Conservation (phyloP, 2,888 invertebrate genomes). For the Pyrgus malvae region DNA sequence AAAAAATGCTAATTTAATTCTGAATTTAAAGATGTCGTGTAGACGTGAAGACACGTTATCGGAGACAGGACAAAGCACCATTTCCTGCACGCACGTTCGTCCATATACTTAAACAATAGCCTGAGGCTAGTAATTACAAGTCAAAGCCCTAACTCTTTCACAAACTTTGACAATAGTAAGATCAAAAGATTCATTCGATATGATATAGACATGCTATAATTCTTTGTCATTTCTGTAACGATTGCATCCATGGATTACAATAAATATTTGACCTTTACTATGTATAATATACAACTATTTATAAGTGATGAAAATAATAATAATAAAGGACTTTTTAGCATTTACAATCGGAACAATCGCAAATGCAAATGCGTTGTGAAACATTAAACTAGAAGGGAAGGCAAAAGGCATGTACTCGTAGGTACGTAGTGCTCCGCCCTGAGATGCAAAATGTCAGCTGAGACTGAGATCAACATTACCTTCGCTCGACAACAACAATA, state of each 20-base stretch:
- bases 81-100: conserved; percentile 48
- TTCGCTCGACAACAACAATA: conserved; percentile 54
- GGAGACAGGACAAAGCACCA: conserved; percentile 17
- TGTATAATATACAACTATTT: not conserved
- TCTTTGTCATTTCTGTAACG: too few species aligned
- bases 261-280: not conserved
- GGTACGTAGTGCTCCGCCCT: conserved; percentile 46
- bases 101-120: not conserved
- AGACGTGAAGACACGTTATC: not conserved
- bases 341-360: conserved; percentile 45
- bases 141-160: not conserved
- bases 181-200: too few species aligned
- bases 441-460: conserved; percentile 67
- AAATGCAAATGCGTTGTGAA: conserved; percentile 52
- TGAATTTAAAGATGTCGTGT: not conserved
- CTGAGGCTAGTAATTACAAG: conserved; percentile 1
- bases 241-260: too few species aligned
- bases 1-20: not conserved
- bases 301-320: conserved; percentile 14
- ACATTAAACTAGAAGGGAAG: conserved; percentile 56
- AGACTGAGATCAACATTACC: conserved; percentile 65
- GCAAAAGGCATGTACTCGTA: conserved; percentile 32
- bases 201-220: too few species aligned
- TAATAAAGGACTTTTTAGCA: conserved; percentile 28
- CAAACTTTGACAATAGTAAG: not conserved